Conservation (phyloP, 2,797 vertebrate genomes). For the Protosalanx chinensis region DNA sequence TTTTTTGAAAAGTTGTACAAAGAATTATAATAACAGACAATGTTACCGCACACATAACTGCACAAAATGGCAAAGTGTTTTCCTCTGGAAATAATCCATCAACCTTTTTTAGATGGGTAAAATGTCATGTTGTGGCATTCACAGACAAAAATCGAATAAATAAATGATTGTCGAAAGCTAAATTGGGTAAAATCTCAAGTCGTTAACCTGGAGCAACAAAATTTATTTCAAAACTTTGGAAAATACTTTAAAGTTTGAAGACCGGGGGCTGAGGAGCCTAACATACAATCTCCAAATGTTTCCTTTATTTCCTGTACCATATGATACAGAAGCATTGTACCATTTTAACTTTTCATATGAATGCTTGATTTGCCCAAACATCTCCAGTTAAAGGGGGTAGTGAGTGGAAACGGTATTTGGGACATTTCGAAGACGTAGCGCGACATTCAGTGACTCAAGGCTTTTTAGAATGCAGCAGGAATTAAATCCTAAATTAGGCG, state of each 20-base stretch:
- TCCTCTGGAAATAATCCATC: conserved; percentile 53
- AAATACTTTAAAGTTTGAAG: not conserved
- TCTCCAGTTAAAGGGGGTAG: not conserved
- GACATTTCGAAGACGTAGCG: conserved; percentile 36
- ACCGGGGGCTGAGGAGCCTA: not conserved
- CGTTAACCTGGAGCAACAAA: conserved; percentile 56
- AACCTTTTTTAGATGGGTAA: conserved; percentile 51
- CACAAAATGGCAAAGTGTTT: conserved; percentile 52
- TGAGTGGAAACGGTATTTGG: conserved; percentile 28
- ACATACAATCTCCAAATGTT: not conserved
- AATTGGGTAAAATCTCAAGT: conserved; percentile 30
- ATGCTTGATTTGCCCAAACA: too few species aligned
- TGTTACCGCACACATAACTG: conserved; percentile 60
- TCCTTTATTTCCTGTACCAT: not conserved
- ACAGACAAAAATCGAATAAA: conserved; percentile 27
- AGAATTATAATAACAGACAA: conserved; percentile 59
- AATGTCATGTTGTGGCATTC: conserved; percentile 43
- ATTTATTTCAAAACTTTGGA: conserved; percentile 45
- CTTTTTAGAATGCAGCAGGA: conserved; percentile 44
- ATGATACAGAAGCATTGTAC: too few species aligned
- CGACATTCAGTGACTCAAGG: conserved; percentile 33
- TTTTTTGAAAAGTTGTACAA: conserved; percentile 49
- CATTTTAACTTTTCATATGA: too few species aligned
- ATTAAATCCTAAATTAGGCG: conserved; percentile 67
- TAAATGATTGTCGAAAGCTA: conserved; percentile 35